phyloP scores from a whole-genome alignment of 1,140 invertebrate genomes.

The Heliconius melpomene region DNA sequence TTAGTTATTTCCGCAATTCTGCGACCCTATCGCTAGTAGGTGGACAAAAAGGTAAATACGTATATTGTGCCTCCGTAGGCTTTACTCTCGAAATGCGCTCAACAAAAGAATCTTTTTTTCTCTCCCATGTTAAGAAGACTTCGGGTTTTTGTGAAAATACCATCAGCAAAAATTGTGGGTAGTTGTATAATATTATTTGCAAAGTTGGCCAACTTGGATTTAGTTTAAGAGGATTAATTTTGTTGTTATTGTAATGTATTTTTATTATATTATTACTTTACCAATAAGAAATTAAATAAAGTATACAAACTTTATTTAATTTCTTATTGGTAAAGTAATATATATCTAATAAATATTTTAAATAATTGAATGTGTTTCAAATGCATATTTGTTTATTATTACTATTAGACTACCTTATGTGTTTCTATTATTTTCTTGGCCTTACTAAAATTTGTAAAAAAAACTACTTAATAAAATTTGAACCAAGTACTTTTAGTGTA shows the following conservation, averaged over 20 bases:
- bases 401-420: no score
- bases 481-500: no score
- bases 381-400: no score
- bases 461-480: no score
- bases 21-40: constrained; percentile 53
- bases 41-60: constrained; percentile 72
- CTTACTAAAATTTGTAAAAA: no score
- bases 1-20: constrained; percentile 12
- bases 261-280: neutral
- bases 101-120: constrained; percentile 76
- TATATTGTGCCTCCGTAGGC: constrained; percentile 69
- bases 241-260: neutral
- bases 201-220: constrained; percentile 7
- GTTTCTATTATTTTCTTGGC: no score
- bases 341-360: no score
- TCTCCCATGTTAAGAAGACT: constrained; percentile 72
- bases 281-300: no score
- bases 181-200: constrained; percentile 18
- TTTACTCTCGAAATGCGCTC: constrained; percentile 68
- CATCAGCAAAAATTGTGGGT: constrained; percentile 46
- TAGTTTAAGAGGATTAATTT: constrained; percentile 13
- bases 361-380: no score
- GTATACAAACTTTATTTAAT: no score
- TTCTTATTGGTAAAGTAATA: no score
- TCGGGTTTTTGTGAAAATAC: constrained; percentile 58